phyloP scores from a whole-genome alignment of 2,113 vertebrate genomes.

The Struthio camelus region DNA sequence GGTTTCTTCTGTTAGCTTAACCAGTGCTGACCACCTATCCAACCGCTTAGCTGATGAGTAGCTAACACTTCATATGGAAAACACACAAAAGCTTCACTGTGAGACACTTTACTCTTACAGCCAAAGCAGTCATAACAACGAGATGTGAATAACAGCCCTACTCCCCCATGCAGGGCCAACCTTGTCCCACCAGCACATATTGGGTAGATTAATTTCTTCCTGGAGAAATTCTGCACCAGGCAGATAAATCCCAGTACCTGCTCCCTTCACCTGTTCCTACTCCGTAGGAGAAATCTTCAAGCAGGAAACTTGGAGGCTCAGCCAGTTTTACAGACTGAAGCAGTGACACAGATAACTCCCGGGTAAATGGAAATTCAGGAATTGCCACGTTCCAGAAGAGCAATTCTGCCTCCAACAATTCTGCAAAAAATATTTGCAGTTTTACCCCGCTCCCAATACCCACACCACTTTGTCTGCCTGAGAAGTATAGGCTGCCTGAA shows the following conservation, averaged over 20 bases:
- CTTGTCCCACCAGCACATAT: neutral
- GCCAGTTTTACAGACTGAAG: neutral
- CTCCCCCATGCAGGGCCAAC: neutral
- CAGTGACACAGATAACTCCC: neutral
- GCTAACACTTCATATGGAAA: neutral
- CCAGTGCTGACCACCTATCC: accelerated
- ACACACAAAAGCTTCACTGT: neutral
- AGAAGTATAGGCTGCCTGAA: neutral
- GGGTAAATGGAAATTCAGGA: conserved; percentile 2
- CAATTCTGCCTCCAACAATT: neutral
- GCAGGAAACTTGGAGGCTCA: neutral
- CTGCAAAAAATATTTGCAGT: neutral
- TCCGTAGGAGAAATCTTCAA: neutral
- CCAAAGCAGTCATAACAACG: neutral
- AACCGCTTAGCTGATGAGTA: neutral
- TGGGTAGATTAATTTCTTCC: neutral
- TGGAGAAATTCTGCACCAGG: neutral
- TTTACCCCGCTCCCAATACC: neutral
- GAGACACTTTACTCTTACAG: neutral
- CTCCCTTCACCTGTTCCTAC: neutral
- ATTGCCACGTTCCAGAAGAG: conserved; percentile 44
- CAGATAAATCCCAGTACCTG: accelerated
- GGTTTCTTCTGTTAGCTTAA: neutral
- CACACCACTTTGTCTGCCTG: neutral
- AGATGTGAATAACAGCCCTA: neutral